Evolutionary conservation across 2,113 vertebrate genomes (phyloP).

Genomic region (Heterotis niloticus): DNA sequence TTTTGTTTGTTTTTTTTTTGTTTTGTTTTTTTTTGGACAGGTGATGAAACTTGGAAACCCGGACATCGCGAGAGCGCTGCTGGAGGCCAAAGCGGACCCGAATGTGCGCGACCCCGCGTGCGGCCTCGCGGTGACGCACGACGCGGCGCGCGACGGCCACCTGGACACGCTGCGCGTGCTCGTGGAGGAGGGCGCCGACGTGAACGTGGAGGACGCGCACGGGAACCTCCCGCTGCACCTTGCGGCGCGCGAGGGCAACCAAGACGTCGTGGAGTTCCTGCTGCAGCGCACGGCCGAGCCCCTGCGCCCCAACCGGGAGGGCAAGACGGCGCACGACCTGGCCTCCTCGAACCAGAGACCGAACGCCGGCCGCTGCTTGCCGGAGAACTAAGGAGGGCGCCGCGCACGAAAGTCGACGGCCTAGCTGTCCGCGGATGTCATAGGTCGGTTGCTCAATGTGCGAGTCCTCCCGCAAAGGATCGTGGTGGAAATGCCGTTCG

Average conservation of each 20-base stretch:
- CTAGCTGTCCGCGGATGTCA: not conserved
- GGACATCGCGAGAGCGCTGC: conserved; percentile 65
- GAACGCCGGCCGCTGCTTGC: conserved; percentile 59
- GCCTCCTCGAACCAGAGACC: conserved; percentile 57
- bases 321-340: conserved; percentile 70
- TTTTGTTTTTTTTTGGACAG: too few species aligned
- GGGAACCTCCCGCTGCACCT: conserved; percentile 85
- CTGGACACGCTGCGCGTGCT: conserved; percentile 72
- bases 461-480: not conserved
- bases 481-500: not conserved
- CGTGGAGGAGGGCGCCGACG: conserved; percentile 70
- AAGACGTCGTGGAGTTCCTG: conserved; percentile 70
- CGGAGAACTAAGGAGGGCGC: conserved; percentile 23
- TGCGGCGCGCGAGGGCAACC: conserved; percentile 77
- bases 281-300: conserved; percentile 57
- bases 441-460: not conserved
- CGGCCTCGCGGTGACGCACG: conserved; percentile 79
- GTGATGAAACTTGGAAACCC: conserved; percentile 79
- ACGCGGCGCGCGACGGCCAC: conserved; percentile 84
- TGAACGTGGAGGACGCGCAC: conserved; percentile 70
- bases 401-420: not conserved
- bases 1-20: not conserved
- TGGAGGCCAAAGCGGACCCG: conserved; percentile 71
- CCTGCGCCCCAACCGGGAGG: conserved; percentile 60
- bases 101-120: conserved; percentile 68